Percentiles rank a stretch among this genome's conserved stretches.
Conservation (phyloP, 1,140 invertebrate genomes). For the Temnothorax nylanderi region DNA sequence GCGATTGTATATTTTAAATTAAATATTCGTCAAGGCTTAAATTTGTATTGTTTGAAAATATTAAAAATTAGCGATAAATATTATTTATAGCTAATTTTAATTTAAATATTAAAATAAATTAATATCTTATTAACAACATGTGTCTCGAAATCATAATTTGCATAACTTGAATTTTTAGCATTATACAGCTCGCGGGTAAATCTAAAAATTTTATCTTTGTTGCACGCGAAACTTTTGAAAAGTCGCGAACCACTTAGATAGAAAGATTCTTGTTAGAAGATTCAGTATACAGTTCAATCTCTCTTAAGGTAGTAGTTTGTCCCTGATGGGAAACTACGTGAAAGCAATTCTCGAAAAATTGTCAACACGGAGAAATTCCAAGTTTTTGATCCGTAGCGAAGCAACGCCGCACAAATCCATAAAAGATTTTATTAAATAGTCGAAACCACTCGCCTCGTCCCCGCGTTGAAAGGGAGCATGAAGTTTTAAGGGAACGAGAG, state of each 20-base stretch:
- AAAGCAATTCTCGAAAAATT: constrained; percentile 54
- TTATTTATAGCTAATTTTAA: too few relatives aligned
- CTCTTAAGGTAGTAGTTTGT: constrained; percentile 28
- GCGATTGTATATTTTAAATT: background rate
- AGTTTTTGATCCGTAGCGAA: constrained; percentile 40
- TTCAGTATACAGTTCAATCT: constrained; percentile 49
- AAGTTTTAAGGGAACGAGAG: constrained; percentile 40
- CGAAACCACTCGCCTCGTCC: constrained; percentile 29
- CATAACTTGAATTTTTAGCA: background rate
- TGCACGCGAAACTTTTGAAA: constrained; percentile 36
- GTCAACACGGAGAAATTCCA: constrained; percentile 39
- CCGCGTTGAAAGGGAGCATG: constrained; percentile 8
- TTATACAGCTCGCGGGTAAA: constrained; percentile 5
- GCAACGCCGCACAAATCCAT: constrained; percentile 6
- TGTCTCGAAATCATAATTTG: background rate
- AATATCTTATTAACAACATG: background rate
- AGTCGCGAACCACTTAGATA: constrained; percentile 34
- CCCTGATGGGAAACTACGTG: constrained; percentile 31
- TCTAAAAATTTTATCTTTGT: constrained; percentile 39
- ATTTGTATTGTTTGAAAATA: background rate
- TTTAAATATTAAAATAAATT: background rate
- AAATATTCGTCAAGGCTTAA: background rate
- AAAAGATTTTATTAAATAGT: constrained; percentile 52
- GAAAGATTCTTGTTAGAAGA: constrained; percentile 44
- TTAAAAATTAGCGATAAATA: too few relatives aligned